These are phyloP conservation scores for Scophthalmus maximus DNA, from an alignment of 2,113 vertebrate genomes.

Conservation along the genomic window DNA sequence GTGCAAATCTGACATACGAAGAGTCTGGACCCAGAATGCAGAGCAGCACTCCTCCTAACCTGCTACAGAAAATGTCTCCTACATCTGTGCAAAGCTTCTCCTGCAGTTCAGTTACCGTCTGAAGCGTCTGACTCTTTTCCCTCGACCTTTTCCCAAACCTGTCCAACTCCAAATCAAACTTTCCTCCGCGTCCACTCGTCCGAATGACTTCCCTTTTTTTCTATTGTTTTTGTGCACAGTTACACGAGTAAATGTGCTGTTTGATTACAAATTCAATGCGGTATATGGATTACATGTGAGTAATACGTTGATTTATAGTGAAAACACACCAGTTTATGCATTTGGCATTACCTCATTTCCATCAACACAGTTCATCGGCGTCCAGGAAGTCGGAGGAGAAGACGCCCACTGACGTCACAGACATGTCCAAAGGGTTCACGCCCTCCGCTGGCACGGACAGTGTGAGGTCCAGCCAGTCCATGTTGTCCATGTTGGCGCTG, in stretches of 20 bases:
- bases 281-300: conserved; percentile 13
- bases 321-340: not conserved
- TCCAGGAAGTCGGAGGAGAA: conserved; percentile 91
- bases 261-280: not conserved
- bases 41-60: too few relatives aligned
- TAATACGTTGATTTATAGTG: not conserved
- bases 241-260: not conserved
- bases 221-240: not conserved
- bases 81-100: not conserved
- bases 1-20: not conserved
- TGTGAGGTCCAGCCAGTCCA: conserved; percentile 97
- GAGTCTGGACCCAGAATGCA: not conserved
- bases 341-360: not conserved
- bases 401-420: conserved; percentile 70
- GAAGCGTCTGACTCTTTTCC: not conserved
- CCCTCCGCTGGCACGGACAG: conserved; percentile 87
- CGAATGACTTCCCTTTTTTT: not conserved
- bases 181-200: too few relatives aligned
- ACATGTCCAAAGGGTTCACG: conserved; percentile 88
- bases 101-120: not conserved
- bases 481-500: conserved; percentile 89
- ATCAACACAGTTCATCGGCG: conserved; percentile 79
- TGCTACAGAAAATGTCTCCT: not conserved
- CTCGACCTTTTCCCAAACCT: not conserved
- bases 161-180: not conserved